Conservation (phyloP, 2,888 invertebrate species). For the Lithophane ornitopus region DNA sequence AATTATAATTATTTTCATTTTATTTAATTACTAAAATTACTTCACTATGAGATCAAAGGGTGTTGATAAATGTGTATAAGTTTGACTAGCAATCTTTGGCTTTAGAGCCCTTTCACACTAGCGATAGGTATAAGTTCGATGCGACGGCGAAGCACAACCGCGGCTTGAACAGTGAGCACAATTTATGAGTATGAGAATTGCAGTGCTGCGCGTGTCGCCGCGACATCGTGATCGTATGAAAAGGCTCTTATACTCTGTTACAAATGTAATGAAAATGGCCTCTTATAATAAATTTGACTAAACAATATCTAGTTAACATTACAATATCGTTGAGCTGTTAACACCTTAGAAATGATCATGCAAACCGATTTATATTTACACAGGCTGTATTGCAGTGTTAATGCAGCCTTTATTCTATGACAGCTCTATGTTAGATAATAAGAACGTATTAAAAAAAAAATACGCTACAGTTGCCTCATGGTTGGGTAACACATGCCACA, state of each 20-base stretch:
- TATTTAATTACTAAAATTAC: slow-evolving; percentile 70
- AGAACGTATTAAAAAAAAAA: background rate
- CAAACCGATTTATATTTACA: slow-evolving; percentile 86
- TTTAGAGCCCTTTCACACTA: slow-evolving; percentile 38
- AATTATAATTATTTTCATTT: slow-evolving; percentile 69
- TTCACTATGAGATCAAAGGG: slow-evolving; percentile 73
- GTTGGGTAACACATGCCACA: background rate
- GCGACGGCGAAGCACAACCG: background rate
- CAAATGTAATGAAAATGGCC: slow-evolving; percentile 72
- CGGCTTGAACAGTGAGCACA: slow-evolving; percentile 1
- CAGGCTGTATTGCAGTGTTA: slow-evolving; percentile 71
- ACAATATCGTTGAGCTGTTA: slow-evolving; percentile 88
- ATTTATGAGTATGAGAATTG: background rate
- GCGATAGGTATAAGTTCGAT: slow-evolving; percentile 8
- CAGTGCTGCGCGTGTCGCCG: slow-evolving; percentile 2
- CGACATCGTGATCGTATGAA: slow-evolving; percentile 31
- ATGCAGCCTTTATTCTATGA: slow-evolving; percentile 68
- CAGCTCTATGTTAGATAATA: slow-evolving; percentile 63
- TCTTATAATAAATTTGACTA: slow-evolving; percentile 80
- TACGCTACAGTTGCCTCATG: background rate
- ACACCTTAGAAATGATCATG: slow-evolving; percentile 85
- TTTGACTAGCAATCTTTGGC: slow-evolving; percentile 65
- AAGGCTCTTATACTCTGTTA: slow-evolving; percentile 56
- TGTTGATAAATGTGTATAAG: slow-evolving; percentile 60
- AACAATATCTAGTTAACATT: slow-evolving; percentile 80